Evolutionary conservation across 2,888 invertebrate genomes (phyloP), one percentile per base, ranked within the genome.

Genomic region (Corbicula japonica): DNA sequence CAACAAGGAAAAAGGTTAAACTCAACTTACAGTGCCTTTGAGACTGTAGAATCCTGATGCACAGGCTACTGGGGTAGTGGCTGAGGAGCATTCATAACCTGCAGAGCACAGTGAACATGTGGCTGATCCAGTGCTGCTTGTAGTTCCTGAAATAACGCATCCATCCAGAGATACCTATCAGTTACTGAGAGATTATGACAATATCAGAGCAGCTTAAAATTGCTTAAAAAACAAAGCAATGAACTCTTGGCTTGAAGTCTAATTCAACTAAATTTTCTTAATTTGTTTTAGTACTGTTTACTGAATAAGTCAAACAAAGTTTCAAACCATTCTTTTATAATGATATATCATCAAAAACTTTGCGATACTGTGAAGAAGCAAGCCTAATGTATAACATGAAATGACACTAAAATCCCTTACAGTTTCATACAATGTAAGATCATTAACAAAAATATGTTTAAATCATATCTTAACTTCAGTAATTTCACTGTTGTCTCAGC

Each of bases 71-170:
- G 90, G 88, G 8, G 72, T 74, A 5, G 72, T 65, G 10, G 91
- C 85, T 75, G 88, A 79, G 50, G 41, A 54, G 65, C 91, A 90
- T 21, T 80, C 73, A 50, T 70, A 83, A 3, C 92, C 92, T n/a
- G 90, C 86, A 21, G 90, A 88, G 83, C 92, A 92, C 10, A 84
- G 77, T 1, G 89, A 89, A 77, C 93, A 93, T 0, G 73, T 65
- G 5, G 83, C 70, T 1, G 91, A 81, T 26, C 80, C 88, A n/a
- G 86, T 75, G 50, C 54, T 58, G 71, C 92, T 90, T 80, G 90
- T 90, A 0, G 87, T 85, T 28, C 92, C 92, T 87, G 78, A 44
- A 82, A 74, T n/a, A 75, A 32, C 41, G 8, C 41, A 38, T 38
- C 15, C 41, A 12, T 12, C 15, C 10, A 38, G 15, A 38, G 41